Evolutionary conservation across 1,140 invertebrate genomes (phyloP).

Genomic region (Atta texana): DNA sequence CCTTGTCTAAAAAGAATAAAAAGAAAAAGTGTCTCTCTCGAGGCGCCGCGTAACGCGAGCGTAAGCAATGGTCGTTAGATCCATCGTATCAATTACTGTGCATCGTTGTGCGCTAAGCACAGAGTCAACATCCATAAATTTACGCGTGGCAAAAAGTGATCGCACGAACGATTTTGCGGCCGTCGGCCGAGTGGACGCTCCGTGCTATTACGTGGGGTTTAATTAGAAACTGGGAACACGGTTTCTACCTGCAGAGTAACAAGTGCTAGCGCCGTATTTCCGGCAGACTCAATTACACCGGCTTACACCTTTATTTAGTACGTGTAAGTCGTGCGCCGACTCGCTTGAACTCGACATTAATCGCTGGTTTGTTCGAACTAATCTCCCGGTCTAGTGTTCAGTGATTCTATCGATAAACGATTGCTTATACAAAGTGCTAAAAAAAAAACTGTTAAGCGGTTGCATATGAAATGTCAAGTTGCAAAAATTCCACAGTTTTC

Average conservation of each 20-base stretch:
- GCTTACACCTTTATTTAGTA: conserved; percentile 64
- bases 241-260: conserved; percentile 53
- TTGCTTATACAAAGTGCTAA: background rate
- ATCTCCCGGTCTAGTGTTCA: conserved; percentile 22
- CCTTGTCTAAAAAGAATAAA: background rate
- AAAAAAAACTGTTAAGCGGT: conserved; percentile 9
- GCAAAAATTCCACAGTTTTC: background rate
- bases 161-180: conserved; percentile 47
- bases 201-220: conserved; percentile 53
- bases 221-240: conserved; percentile 59
- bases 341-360: conserved; percentile 26
- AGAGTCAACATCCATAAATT: conserved; percentile 60
- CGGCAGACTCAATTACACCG: conserved; percentile 56
- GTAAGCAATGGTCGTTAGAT: conserved; percentile 38
- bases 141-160: conserved; percentile 47
- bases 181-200: conserved; percentile 14
- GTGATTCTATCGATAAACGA: conserved; percentile 22
- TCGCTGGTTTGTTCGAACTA: conserved; percentile 52
- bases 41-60: background rate
- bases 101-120: background rate
- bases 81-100: conserved; percentile 41
- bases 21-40: background rate
- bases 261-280: conserved; percentile 59
- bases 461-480: background rate
- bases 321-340: conserved; percentile 43